These are phyloP conservation scores for Xiphorhynchus elegans DNA, from an alignment of 2,113 vertebrate species.

Conservation along the genomic window DNA sequence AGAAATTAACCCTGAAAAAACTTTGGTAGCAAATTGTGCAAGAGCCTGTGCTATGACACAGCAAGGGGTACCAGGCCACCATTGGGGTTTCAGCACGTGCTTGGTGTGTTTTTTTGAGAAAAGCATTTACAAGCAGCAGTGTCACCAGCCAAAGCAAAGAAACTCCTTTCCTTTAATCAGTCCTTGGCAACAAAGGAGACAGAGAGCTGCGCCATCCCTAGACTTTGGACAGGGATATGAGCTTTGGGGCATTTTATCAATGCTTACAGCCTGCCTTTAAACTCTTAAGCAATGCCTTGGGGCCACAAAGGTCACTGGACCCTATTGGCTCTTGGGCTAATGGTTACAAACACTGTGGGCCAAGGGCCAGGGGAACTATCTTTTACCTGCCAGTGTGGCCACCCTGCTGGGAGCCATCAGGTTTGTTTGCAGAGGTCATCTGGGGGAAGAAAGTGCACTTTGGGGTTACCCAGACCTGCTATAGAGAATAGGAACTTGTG, in stretches of 20 bases:
- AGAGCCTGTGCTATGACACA: background rate
- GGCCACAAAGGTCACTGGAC: background rate
- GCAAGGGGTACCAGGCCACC: background rate
- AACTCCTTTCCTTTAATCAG: background rate
- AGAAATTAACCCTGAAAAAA: background rate
- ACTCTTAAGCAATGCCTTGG: background rate
- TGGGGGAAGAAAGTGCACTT: background rate
- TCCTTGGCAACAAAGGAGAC: background rate
- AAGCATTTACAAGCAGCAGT: background rate
- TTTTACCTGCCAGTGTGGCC: background rate
- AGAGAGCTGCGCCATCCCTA: background rate
- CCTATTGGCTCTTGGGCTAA: background rate
- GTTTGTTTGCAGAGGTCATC: background rate
- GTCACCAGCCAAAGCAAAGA: background rate
- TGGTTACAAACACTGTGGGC: background rate
- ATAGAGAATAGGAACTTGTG: fast-evolving
- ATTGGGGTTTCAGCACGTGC: background rate
- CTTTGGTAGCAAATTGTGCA: background rate
- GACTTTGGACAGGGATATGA: background rate
- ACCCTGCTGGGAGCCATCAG: background rate
- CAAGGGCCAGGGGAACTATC: fast-evolving
- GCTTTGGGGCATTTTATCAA: background rate
- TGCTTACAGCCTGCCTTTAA: background rate
- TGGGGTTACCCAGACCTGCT: background rate
- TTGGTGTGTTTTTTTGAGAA: background rate